Percentiles rank a stretch among this genome's conserved stretches.
Conservation (phyloP, 1,140 invertebrate species). For the Cepaea nemoralis region DNA sequence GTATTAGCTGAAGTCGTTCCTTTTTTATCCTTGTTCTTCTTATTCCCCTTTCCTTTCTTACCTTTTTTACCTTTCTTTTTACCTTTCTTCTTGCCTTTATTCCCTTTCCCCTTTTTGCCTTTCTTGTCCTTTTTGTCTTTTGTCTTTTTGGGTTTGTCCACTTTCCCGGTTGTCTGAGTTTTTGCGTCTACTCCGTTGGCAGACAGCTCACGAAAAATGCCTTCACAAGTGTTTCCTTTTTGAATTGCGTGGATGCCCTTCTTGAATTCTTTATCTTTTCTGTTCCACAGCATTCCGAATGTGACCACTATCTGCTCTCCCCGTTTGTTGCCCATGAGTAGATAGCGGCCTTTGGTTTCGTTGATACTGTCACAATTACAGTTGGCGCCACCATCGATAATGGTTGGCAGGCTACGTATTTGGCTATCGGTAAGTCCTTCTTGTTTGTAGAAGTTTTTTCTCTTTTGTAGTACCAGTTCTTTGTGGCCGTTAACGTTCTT, state of each 20-base stretch:
- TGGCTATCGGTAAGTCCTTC: slow-evolving; percentile 59
- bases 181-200: not conserved
- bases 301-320: slow-evolving; percentile 64
- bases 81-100: slow-evolving; percentile 10
- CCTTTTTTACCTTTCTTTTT: slow-evolving; percentile 20
- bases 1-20: not conserved
- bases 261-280: slow-evolving; percentile 51
- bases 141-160: not conserved
- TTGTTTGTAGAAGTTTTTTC: slow-evolving; percentile 70
- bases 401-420: slow-evolving; percentile 58
- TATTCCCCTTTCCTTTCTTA: slow-evolving; percentile 4
- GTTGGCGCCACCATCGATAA: slow-evolving; percentile 68
- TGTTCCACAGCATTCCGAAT: slow-evolving; percentile 51
- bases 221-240: slow-evolving; percentile 47
- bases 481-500: slow-evolving; percentile 54
- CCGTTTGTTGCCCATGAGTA: slow-evolving; percentile 74
- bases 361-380: slow-evolving; percentile 69
- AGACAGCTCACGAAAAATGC: slow-evolving; percentile 34
- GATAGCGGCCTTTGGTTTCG: slow-evolving; percentile 64
- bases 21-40: slow-evolving; percentile 19
- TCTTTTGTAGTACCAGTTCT: slow-evolving; percentile 69
- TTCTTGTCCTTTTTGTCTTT: slow-evolving; percentile 5
- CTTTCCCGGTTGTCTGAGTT: not conserved
- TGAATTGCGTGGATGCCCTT: slow-evolving; percentile 48
- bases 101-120: not conserved